phyloP scores from a whole-genome alignment of 2,797 vertebrate species.

The Ataeniobius toweri region DNA sequence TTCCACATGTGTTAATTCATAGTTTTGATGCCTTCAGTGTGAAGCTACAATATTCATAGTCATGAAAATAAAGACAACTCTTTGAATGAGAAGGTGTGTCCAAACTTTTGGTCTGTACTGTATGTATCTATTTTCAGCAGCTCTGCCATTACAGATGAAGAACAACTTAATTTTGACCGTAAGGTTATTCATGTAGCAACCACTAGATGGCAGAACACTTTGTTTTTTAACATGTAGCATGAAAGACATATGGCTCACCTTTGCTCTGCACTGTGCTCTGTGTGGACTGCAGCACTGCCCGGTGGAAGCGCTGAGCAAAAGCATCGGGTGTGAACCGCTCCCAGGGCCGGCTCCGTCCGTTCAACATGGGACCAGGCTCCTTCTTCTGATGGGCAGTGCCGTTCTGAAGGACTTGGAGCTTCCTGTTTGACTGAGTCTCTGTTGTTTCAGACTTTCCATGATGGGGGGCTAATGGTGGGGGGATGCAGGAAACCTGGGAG shows the following conservation, averaged over 20 bases:
- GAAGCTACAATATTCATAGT: too few species aligned
- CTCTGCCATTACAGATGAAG: background rate
- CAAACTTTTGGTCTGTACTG: too few species aligned
- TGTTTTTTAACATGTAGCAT: background rate
- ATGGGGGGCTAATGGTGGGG: conserved; percentile 57
- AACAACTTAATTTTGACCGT: background rate
- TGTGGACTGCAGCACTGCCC: conserved; percentile 92
- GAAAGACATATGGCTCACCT: conserved; percentile 73
- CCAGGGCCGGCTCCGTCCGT: conserved; percentile 85
- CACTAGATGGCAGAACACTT: conserved; percentile 60
- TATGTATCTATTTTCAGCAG: background rate
- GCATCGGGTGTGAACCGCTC: conserved; percentile 88
- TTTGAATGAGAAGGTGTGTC: too few species aligned
- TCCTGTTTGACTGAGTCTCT: conserved; percentile 78
- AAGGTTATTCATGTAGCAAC: conserved; percentile 9
- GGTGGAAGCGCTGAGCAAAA: conserved; percentile 93
- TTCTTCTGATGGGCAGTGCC: conserved; percentile 77
- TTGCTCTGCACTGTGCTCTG: conserved; percentile 88
- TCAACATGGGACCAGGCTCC: conserved; percentile 78
- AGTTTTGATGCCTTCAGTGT: too few species aligned
- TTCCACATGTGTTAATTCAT: too few species aligned
- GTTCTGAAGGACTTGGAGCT: conserved; percentile 80
- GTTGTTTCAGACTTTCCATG: conserved; percentile 76
- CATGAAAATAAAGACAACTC: too few species aligned
- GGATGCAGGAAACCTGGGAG: conserved; percentile 8